phyloP scores from a whole-genome alignment of 1,140 invertebrate genomes.

The Neuroterus valhalla region DNA sequence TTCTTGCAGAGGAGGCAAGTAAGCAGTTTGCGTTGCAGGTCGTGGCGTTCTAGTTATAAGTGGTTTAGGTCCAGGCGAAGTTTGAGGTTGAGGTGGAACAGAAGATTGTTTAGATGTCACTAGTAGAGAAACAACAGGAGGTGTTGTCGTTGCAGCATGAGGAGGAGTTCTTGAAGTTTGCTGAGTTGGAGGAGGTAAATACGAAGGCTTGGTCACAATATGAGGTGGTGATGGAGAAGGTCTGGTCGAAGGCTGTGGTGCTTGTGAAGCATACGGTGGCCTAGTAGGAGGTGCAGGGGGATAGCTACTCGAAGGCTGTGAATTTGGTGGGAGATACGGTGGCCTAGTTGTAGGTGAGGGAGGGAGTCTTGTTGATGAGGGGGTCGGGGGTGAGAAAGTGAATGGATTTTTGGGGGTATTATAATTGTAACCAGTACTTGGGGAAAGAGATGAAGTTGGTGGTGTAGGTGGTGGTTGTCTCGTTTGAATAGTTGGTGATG shows the following conservation, averaged over 20 bases:
- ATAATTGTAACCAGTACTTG: slow-evolving; percentile 40
- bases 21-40: slow-evolving; percentile 9
- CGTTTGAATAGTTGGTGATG: slow-evolving; percentile 37
- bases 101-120: slow-evolving; percentile 30
- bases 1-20: slow-evolving; percentile 34
- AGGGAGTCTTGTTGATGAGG: slow-evolving; percentile 30
- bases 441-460: slow-evolving; percentile 29
- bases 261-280: background rate
- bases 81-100: slow-evolving; percentile 28
- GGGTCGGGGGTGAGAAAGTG: slow-evolving; percentile 17
- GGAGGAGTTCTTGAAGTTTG: slow-evolving; percentile 1
- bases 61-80: slow-evolving; percentile 1
- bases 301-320: slow-evolving; percentile 14
- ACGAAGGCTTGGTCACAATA: slow-evolving; percentile 27
- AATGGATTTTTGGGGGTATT: slow-evolving; percentile 38
- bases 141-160: slow-evolving; percentile 28
- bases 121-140: slow-evolving; percentile 7
- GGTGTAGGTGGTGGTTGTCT: slow-evolving; percentile 32
- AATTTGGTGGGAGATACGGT: too few species aligned
- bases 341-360: slow-evolving; percentile 11
- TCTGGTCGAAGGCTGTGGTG: too few species aligned
- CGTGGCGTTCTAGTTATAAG: slow-evolving; percentile 8
- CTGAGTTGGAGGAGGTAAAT: too few species aligned
- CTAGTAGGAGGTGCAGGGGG: slow-evolving; percentile 1
- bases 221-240: slow-evolving; percentile 18